Percentiles rank a stretch among this genome's conserved stretches.
Evolutionary conservation across 2,113 vertebrate species (phyloP).

Genomic region (mouse (Mus musculus)): GRCm39 chr1:116547001-116547500

Average conservation of each 20-base stretch:
- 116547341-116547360: neutral
- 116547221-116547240: neutral
- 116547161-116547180: neutral
- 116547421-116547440: too few species aligned
- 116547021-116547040: neutral
- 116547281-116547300: neutral
- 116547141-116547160: neutral
- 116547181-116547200: neutral
- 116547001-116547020: neutral
- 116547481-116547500: too few species aligned
- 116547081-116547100: neutral
- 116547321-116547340: neutral
- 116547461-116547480: too few species aligned
- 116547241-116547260: neutral
- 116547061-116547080: neutral
- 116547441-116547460: too few species aligned
- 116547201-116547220: neutral
- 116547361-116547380: constrained; percentile 10
- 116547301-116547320: neutral
- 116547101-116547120: neutral
- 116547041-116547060: neutral
- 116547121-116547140: neutral
- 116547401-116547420: too few species aligned
- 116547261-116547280: neutral
- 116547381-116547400: constrained; percentile 36